Evolutionary conservation across 2,888 invertebrate genomes (phyloP), one percentile per base, ranked within the genome.

Genomic region (Anthrax anthrax): DNA sequence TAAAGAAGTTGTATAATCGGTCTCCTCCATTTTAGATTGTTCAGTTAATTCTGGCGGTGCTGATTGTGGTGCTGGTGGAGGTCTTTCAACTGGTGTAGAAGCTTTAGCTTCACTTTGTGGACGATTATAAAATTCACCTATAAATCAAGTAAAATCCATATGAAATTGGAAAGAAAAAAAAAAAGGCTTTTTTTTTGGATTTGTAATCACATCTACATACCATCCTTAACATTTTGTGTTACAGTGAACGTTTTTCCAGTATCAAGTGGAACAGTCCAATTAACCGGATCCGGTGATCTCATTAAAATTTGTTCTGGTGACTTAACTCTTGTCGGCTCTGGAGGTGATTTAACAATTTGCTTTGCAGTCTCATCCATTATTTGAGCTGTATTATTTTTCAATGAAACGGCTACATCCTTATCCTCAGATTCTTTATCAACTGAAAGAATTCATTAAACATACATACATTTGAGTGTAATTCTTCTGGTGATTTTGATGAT

Each of bases 251-350:
- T 89, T 73, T 89, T 90, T 58, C 90, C 89, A 55, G 89, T 91
- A 70, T 92, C 91, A 61, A 91, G 74, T 46, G 91, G 90, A 50
- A 91, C 90, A 43, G 90, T 91, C 91, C 91, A 92, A 70, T 90
- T 90, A 59, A 91, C 91, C 44, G 91, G 91, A 70, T 91, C 91
- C 14, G 91, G 91, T 18, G 90, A 90, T 56, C 88, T 77, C 82
- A 90, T 87, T 64, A 89, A 80, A 70, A 89, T 85, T 67, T 89
- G 87, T 64, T 91, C 91, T 1, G 91, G 91, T 13, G 90, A 90
- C 70, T 91, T 92, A 51, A 91, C 90, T 60, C 91, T 73, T 40
- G 91, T 92, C 39, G 91, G 90, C 62, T 92, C 91, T 41, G 91
- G 90, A 1, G 91, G 91, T 18, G 90, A 90, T 68, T 91, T 91